A percentile compares a stretch with the other conserved stretches of the same genome.
Evolutionary conservation across 2,113 vertebrate species (phyloP).

Genomic region (Gavia stellata): DNA sequence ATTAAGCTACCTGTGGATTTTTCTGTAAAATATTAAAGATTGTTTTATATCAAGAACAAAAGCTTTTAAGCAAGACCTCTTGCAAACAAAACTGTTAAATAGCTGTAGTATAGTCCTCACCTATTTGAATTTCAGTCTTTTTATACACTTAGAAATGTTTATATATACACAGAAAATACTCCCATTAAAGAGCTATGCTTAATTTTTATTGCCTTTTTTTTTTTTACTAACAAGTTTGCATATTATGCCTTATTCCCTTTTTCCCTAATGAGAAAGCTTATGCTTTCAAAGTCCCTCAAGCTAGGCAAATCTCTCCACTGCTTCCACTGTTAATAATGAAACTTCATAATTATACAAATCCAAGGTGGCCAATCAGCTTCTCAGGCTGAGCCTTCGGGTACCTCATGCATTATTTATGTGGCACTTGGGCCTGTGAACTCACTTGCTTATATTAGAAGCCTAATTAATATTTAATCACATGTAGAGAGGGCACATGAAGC

Average conservation of each 20-base stretch:
- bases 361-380: conserved; percentile 84
- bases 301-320: conserved; percentile 79
- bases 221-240: conserved; percentile 79
- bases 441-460: conserved; percentile 81
- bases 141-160: conserved; percentile 46
- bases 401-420: conserved; percentile 79
- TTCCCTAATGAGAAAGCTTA: conserved; percentile 84
- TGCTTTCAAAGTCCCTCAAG: conserved; percentile 84
- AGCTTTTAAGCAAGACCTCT: conserved; percentile 59
- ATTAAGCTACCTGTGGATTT: conserved; percentile 82
- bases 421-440: conserved; percentile 77
- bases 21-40: conserved; percentile 76
- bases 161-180: not conserved
- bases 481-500: conserved; percentile 68
- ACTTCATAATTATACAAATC: conserved; percentile 87
- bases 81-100: conserved; percentile 50
- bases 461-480: conserved; percentile 87
- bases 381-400: conserved; percentile 79
- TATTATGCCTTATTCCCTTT: conserved; percentile 79
- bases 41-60: conserved; percentile 68
- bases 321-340: conserved; percentile 85
- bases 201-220: conserved; percentile 52
- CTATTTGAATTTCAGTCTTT: conserved; percentile 42
- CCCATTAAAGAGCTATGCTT: conserved; percentile 56
- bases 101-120: not conserved